Base-by-base conservation (phyloP, 2,113 vertebrate genomes). In the Perca schrenkii region DNA sequence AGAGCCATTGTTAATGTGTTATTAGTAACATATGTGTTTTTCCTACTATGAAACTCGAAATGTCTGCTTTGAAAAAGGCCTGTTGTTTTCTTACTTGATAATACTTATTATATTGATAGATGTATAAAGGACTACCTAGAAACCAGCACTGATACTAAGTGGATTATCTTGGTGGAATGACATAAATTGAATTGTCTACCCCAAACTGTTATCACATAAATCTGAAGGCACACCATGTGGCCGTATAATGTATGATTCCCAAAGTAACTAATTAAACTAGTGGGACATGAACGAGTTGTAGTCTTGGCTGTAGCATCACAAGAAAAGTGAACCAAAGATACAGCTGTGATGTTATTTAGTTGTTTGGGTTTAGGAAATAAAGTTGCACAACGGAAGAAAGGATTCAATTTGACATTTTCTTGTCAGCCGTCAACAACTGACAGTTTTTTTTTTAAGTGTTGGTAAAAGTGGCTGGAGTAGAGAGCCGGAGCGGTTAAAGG, bases 321-420 rank as follows among this genome's bases (percentile, higher is more conserved):
- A 28, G 13, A n/a, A 16, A 21, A 47, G 40, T 12, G 7, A 15
- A 16, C 4, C 15, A 5, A 28, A 67, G 15, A 19, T 7, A 67
- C 15, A 31, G 14, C 8, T 11, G 40, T 10, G 43, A 8, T 17
- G 40, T 11, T 34, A 43, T 5, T 1, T 34, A 34, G 40, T 43
- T 17, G 25, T 31, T 31, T 34, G 11, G 47, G 28, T 53, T 52
- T 34, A 19, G 40, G 10, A 43, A 50, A 47, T 8, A 15, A 1
- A 6, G 0, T 4, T 16, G 10, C 43, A 62, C 4, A 22, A n/a
- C 1, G 0, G 4, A 5, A 34, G 25, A 0, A 15, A 34, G 8
- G 4, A 15, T n/a, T 50, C 4, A 1, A 28, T 28, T 60, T 21
- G 5, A 19, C 1, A 19, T 8, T 49, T 65, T 0, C 5, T 16